Base-by-base conservation (phyloP, 2,888 invertebrate species). In the Euplagia quadripunctaria region DNA sequence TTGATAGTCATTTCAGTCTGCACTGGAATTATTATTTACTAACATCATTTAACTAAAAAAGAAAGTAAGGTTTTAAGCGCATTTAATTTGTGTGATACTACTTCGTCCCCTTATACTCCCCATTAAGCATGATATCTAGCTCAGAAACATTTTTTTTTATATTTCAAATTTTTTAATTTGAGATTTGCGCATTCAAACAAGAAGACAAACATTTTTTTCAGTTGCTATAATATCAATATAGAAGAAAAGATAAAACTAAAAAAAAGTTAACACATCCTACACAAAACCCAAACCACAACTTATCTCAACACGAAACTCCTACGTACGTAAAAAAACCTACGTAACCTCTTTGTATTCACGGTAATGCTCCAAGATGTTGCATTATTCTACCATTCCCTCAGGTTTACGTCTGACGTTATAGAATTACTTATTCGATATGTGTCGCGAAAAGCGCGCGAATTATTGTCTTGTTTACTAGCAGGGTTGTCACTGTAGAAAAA, bases 351-450 rank as follows among this genome's bases (percentile, higher is more conserved):
- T 55, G 74, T 83, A 83, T 81, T 82, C 81, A 73, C 77, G 9
- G n/a, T 67, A 42, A 65, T 66, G 63, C 75, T 76, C 74, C 71
- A 83, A 81, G 74, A 74, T 83, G 78, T 82, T 83, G 83, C 84
- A 83, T 84, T 84, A 84, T 82, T 79, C 78, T 42, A 64, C 73
- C 66, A 76, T 78, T 78, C 79, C 77, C 85, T 75, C 79, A 79
- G 77, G 78, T 77, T 77, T 79, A 75, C 70, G 73, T 72, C 77
- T 82, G 82, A 81, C 76, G 76, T 83, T 77, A 83, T 81, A 81
- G 78, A 83, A 84, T 84, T 84, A 84, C 85, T 83, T 85, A 81
- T 84, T 85, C 83, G 84, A 81, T 81, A 80, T 81, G 77, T 85
- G 83, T 85, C 80, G 78, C 61, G 72, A 75, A 72, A 67, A 77